Evolutionary conservation across 2,797 vertebrate species (phyloP), one percentile per base, ranked within the genome.

Genomic region (Heteromormyrus szaboi): DNA sequence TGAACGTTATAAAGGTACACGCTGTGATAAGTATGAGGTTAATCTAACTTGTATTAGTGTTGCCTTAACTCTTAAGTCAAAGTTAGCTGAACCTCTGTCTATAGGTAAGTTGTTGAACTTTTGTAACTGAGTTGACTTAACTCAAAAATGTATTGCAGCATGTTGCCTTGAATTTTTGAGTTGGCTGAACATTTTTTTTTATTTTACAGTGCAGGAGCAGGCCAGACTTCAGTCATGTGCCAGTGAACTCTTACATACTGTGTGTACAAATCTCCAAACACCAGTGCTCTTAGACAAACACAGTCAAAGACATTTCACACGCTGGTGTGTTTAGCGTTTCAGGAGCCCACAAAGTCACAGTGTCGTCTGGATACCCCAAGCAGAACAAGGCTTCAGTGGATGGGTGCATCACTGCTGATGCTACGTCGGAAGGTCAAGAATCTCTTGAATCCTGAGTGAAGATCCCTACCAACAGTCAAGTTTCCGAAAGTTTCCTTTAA

Each of bases 281-380:
- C 68, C 68, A 41, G 14, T 37, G 5, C 33, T 76, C 25, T 17
- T 17, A 72, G 41, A 46, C 41, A 46, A 81, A 81, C 76, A 41
- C 33, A 46, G 37, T 2, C 5, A 81, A 22, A 81, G 76, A 44
- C 41, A 46, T 46, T 46, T 81, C 19, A 4, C 19, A 81, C 17
- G 37, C 76, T 79, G 37, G 9, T 14, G n/a, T 83, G 86, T 53
- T 89, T 22, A n/a, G 44, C 54, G 62, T 76, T 87, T 84, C 86
- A 89, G 62, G 85, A 48, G 56, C 85, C 37, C 79, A 29, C 29
- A n/a, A 1, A 11, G 22, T 29, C 33, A 81, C 44, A 25, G 9
- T 46, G 50, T 83, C 86, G n/a, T 90, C 7, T 79, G 37, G 37
- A 44, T 41, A 44, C n/a, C n/a, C n/a, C 56, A 59, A 22, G 41